Evolutionary conservation across 2,797 vertebrate species (phyloP).

Genomic region (Gallinago nigripennis): DNA sequence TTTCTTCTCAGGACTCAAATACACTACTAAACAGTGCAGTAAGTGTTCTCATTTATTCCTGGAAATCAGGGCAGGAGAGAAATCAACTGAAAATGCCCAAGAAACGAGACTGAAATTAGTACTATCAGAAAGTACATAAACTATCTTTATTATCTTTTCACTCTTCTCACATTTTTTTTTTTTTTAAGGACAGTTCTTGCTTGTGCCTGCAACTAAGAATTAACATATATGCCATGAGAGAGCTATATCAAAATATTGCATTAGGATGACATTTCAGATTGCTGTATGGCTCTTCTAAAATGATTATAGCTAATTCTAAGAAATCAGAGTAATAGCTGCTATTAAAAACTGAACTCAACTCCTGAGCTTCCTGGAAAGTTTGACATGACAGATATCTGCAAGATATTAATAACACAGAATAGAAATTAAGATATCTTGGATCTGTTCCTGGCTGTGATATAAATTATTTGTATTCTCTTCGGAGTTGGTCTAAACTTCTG

Average conservation of each 20-base stretch:
- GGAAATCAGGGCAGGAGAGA: not conserved
- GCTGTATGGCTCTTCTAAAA: conserved; percentile 57
- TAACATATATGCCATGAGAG: conserved; percentile 1
- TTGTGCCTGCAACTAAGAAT: not conserved
- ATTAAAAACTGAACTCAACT: conserved; percentile 54
- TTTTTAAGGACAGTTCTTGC: not conserved
- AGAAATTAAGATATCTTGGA: conserved; percentile 38
- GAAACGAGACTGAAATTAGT: not conserved
- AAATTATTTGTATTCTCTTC: not conserved
- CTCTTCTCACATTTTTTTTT: not conserved
- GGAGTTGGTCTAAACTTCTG: not conserved
- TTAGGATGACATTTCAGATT: conserved; percentile 59
- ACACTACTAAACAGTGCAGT: not conserved
- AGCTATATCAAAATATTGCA: conserved; percentile 51
- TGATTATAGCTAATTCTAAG: conserved; percentile 66
- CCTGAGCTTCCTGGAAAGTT: conserved; percentile 61
- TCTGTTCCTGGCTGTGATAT: not conserved
- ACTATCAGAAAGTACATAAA: not conserved
- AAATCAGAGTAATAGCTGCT: conserved; percentile 69
- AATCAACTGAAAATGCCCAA: not conserved
- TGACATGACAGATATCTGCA: conserved; percentile 59
- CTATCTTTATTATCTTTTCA: not conserved
- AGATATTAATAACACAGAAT: conserved; percentile 51
- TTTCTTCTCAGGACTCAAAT: not conserved
- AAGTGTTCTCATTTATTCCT: not conserved